These are phyloP conservation scores for Trididemnum nubilum DNA, from an alignment of 23 tunicate genomes.

Conservation along the genomic window DNA sequence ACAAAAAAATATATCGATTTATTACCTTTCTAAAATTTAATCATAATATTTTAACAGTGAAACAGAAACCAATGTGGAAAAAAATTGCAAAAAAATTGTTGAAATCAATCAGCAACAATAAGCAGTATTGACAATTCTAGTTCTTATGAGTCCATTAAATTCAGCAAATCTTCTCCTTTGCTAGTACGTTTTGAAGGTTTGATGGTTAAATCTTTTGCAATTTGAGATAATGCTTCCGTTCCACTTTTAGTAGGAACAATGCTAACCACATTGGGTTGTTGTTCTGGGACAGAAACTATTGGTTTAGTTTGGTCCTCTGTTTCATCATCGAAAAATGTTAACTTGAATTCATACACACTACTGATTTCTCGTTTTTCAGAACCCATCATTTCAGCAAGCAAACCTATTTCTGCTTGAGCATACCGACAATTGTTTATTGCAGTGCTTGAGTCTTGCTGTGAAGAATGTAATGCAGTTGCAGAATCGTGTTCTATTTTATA, in stretches of 20 bases:
- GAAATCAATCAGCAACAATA: no score
- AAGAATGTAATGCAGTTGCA: background rate
- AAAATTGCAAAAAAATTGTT: no score
- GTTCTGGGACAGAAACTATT: background rate
- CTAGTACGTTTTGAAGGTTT: background rate
- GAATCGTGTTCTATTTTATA: conserved; percentile 31
- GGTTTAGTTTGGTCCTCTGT: background rate
- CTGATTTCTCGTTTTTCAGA: background rate
- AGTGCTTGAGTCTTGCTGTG: background rate
- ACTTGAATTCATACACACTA: background rate
- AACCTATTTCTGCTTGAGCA: conserved; percentile 74
- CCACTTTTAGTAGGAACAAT: conserved; percentile 46
- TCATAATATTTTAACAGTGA: no score
- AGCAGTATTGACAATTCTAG: no score
- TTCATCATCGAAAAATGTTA: background rate
- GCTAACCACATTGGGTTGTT: conserved; percentile 21
- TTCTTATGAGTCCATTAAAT: conserved; percentile 64
- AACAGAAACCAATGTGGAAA: no score
- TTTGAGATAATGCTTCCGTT: conserved; percentile 41
- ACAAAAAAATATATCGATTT: no score
- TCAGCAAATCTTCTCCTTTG: conserved; percentile 61
- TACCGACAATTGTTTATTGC: background rate
- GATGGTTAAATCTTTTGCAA: conserved; percentile 57
- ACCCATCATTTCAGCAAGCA: conserved; percentile 75
- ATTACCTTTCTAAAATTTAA: no score